Evolutionary conservation across 2,888 invertebrate genomes (phyloP).

Genomic region (Arenicola marina): DNA sequence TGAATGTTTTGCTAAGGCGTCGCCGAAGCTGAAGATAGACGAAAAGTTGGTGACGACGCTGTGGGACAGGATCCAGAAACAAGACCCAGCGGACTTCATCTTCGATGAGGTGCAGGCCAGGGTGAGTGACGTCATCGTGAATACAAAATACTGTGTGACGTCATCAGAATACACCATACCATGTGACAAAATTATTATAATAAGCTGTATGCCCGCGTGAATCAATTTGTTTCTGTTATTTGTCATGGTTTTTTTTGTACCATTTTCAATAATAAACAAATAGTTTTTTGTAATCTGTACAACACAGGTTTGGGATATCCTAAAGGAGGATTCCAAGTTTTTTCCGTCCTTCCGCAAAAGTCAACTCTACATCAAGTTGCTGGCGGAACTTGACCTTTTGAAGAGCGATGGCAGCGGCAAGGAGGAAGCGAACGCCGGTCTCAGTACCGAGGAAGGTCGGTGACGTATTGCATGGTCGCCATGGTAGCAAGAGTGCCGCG

Average conservation of each 20-base stretch:
- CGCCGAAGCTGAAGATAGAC: slow-evolving; percentile 70
- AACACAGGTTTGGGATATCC: slow-evolving; percentile 56
- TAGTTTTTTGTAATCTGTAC: neutral
- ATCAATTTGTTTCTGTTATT: too few relatives aligned
- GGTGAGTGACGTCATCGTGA: slow-evolving; percentile 36
- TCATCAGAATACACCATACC: too few relatives aligned
- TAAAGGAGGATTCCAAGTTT: slow-evolving; percentile 64
- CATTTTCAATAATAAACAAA: neutral
- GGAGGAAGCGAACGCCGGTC: too few relatives aligned
- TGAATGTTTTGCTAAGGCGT: too few relatives aligned
- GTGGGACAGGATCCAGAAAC: slow-evolving; percentile 69
- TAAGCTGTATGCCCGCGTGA: too few relatives aligned
- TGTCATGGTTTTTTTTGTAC: too few relatives aligned
- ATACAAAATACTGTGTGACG: too few relatives aligned
- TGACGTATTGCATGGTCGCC: neutral
- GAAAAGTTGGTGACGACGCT: slow-evolving; percentile 67
- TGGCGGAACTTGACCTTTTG: slow-evolving; percentile 73
- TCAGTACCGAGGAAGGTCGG: slow-evolving; percentile 60
- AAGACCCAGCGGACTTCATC: slow-evolving; percentile 72
- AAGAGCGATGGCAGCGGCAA: slow-evolving; percentile 55
- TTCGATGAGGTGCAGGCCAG: slow-evolving; percentile 79
- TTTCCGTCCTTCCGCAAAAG: slow-evolving; percentile 70
- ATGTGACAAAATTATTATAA: too few relatives aligned
- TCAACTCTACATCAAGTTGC: slow-evolving; percentile 71
- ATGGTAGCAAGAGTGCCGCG: too few relatives aligned